Conservation (phyloP, 2,797 vertebrate genomes). For the Smutsia gigantea region DNA sequence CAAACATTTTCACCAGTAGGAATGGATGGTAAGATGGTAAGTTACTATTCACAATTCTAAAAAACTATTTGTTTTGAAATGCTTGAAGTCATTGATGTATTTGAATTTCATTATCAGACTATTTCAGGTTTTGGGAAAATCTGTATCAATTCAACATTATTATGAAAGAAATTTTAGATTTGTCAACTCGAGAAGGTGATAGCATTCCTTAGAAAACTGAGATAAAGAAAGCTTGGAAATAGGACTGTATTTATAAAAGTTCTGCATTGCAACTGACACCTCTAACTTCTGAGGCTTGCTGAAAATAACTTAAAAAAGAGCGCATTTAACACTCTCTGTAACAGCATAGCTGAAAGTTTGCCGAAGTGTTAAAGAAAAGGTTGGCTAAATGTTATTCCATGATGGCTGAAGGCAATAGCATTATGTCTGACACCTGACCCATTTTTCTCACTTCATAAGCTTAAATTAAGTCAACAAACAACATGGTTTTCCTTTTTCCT, state of each 20-base stretch:
- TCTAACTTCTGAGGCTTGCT: conserved; percentile 5
- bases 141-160: background rate
- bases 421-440: conserved; percentile 68
- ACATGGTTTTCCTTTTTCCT: background rate
- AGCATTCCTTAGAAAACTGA: conserved; percentile 18
- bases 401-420: conserved; percentile 20
- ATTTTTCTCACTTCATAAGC: conserved; percentile 59
- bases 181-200: background rate
- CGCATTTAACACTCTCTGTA: conserved; percentile 41
- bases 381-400: background rate
- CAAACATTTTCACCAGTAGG: background rate
- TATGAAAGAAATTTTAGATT: background rate
- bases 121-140: background rate
- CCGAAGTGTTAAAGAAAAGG: conserved; percentile 56
- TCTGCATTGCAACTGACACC: background rate
- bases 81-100: background rate
- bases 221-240: background rate
- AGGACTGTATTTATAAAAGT: background rate
- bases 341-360: conserved; percentile 27
- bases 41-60: background rate
- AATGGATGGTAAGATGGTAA: background rate
- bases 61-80: background rate
- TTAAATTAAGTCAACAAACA: conserved; percentile 67
- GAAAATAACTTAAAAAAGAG: background rate
- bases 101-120: background rate